A percentile compares a stretch with the other conserved stretches of the same genome.
These are phyloP conservation scores for Puffinus mauretanicus DNA, from an alignment of 2,113 vertebrate species.

Conservation along the genomic window DNA sequence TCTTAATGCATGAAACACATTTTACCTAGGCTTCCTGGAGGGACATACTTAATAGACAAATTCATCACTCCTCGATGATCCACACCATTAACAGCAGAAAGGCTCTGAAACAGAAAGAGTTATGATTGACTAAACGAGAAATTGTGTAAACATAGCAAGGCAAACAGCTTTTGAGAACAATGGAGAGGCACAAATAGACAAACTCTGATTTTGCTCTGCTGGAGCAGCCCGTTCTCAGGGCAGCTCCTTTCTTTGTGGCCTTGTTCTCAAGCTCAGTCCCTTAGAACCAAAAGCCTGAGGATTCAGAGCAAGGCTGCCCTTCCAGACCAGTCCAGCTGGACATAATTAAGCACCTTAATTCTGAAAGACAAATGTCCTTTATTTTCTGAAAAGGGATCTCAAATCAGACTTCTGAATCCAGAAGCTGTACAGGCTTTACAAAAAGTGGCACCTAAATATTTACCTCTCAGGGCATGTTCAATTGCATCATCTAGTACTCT, in stretches of 20 bases:
- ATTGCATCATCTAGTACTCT: not conserved
- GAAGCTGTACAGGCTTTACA: not conserved
- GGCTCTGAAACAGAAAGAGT: conserved; percentile 59
- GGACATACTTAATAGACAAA: conserved; percentile 72
- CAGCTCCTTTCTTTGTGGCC: not conserved
- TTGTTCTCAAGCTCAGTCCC: not conserved
- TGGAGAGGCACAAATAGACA: not conserved
- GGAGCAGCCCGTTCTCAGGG: not conserved
- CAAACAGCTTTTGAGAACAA: not conserved
- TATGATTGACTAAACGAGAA: not conserved
- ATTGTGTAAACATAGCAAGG: not conserved
- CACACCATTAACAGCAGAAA: conserved; percentile 63
- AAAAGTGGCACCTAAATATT: not conserved
- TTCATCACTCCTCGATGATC: conserved; percentile 75
- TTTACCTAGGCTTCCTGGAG: conserved; percentile 72
- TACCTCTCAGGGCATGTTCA: not conserved
- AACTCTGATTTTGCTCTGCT: not conserved
- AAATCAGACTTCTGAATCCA: not conserved
- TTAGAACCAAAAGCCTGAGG: not conserved
- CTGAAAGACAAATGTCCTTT: not conserved
- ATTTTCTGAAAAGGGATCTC: not conserved
- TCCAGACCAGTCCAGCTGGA: not conserved
- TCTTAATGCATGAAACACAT: not conserved
- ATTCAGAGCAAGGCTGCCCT: not conserved
- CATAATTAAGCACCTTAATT: not conserved